Evolutionary conservation across 2,113 vertebrate genomes (phyloP), one percentile per base, ranked within the genome.

Genomic region (Lophura nycthemera): DNA sequence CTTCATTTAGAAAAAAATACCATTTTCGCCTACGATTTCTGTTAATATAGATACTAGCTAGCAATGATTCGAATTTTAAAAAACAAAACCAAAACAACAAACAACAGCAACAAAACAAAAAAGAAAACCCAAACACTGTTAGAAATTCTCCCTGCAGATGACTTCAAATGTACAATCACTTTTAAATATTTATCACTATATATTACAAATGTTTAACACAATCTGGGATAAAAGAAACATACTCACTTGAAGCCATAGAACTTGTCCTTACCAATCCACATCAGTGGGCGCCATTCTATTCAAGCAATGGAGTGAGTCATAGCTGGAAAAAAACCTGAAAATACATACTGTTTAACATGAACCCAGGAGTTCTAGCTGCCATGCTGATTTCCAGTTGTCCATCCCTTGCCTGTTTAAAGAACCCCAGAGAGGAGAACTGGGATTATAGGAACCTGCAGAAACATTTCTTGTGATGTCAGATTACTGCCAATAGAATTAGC

Each of bases 371-470:
- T 89, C 21, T 34, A 65, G 10, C 65, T 71, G 18, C 13, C 29
- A 4, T 43, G 21, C 52, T 85, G 87, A 81, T 82, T 86, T 85
- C 76, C 66, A 82, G 3, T 32, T 69, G 56, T 73, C 75, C 59
- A 88, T 48, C 54, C 45, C 48, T 65, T 54, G n/a, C 17, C 24
- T 89, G 22, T 86, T 93, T 92, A 83, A 85, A n/a, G 74, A 89
- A 8, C 4, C n/a, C 13, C 25, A 40, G 36, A 36, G 29, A 15
- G 15, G 57, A 61, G 25, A 36, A 25, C 4, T 11, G 32, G 5
- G n/a, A 56, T 50, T 50, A 63, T 11, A 5, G 60, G 17, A 64
- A 34, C 48, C 38, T 22, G n/a, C 64, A 92, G n/a, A 83, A 90
- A 81, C 24, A 43, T 19, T 56, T 74, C 56, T 64, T 1, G 14